Evolutionary conservation across 2,888 invertebrate species (phyloP).

Genomic region (Hartigia nigra): DNA sequence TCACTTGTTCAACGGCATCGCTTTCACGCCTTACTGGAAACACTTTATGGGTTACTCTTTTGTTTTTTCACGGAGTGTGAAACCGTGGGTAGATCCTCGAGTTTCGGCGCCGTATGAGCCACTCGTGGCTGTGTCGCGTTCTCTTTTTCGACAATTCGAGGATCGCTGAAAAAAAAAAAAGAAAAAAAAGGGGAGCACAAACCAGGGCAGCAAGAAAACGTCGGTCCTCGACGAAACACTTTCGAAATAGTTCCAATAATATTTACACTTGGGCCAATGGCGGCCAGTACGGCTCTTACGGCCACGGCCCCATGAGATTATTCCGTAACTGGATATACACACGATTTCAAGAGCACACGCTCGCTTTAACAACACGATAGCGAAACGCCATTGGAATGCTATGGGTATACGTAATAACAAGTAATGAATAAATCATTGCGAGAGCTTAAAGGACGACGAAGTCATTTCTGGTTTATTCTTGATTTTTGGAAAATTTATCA

Average conservation of each 20-base stretch:
- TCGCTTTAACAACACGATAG: neutral
- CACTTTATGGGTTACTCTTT: neutral
- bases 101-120: neutral
- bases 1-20: neutral
- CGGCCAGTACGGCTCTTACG: neutral
- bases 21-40: neutral
- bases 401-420: neutral
- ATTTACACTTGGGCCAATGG: slow-evolving; percentile 11
- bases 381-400: neutral
- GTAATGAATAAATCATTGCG: no score
- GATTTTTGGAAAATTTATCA: neutral
- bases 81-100: neutral
- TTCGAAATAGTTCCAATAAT: slow-evolving; percentile 11
- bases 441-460: neutral
- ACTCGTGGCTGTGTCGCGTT: neutral
- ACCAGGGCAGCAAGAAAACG: neutral
- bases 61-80: neutral
- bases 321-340: neutral
- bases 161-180: neutral
- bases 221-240: neutral
- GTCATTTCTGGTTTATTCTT: neutral
- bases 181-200: neutral
- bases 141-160: neutral
- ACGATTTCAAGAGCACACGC: neutral
- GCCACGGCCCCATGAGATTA: neutral